phyloP scores from a whole-genome alignment of 2,113 vertebrate species.

The Rhagologus leucostigma region DNA sequence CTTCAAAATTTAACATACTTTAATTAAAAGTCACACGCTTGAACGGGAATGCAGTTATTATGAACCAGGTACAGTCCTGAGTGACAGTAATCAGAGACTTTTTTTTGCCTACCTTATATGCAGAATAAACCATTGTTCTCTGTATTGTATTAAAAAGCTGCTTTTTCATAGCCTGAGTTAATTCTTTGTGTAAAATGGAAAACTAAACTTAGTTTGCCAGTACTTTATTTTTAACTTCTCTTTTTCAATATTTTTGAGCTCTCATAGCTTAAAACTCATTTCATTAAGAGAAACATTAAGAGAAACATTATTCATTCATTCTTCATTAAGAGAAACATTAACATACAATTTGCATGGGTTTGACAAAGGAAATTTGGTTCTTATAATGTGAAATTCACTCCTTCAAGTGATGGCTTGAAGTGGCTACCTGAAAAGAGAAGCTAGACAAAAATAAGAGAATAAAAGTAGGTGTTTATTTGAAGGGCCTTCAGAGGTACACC shows the following conservation, averaged over 20 bases:
- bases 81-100: not conserved
- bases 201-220: not conserved
- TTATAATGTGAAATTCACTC: not conserved
- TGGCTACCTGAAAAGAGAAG: not conserved
- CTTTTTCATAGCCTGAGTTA: not conserved
- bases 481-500: not conserved
- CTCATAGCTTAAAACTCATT: not conserved
- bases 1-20: not conserved
- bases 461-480: not conserved
- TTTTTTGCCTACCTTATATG: not conserved
- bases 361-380: not conserved
- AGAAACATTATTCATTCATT: too few relatives aligned
- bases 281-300: not conserved
- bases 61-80: not conserved
- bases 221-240: slow-evolving; percentile 3
- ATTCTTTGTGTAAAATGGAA: not conserved
- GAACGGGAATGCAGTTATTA: not conserved
- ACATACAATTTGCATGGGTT: not conserved
- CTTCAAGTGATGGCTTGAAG: not conserved
- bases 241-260: not conserved
- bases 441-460: not conserved
- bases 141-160: not conserved
- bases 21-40: not conserved
- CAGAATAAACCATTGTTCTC: not conserved
- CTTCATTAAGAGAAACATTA: slow-evolving; percentile 10